These are phyloP conservation scores for Argyrosomus japonicus DNA, from an alignment of 2,113 vertebrate genomes.

Conservation along the genomic window DNA sequence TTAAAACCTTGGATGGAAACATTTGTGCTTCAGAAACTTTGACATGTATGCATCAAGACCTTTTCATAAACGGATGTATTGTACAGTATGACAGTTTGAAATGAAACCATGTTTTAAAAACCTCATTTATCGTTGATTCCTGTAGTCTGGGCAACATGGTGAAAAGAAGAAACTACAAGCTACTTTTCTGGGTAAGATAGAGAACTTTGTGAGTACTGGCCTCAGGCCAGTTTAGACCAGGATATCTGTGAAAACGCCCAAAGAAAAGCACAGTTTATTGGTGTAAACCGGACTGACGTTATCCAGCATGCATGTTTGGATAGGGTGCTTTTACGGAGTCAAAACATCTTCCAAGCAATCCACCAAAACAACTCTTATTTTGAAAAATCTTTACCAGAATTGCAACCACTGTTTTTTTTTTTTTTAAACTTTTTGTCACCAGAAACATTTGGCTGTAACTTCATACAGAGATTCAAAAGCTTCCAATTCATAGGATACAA, in stretches of 20 bases:
- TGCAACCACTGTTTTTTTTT: constrained; percentile 55
- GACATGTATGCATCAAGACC: not conserved
- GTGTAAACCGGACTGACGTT: constrained; percentile 22
- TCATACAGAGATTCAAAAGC: constrained; percentile 78
- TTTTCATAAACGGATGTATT: not conserved
- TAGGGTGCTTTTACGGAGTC: not conserved
- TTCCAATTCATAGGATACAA: constrained; percentile 77
- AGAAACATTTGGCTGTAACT: constrained; percentile 77
- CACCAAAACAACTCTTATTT: constrained; percentile 54
- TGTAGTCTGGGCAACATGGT: not conserved
- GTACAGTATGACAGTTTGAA: not conserved
- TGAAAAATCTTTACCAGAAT: constrained; percentile 67
- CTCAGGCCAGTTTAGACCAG: not conserved
- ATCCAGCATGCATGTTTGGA: constrained; percentile 41
- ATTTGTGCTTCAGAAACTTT: not conserved
- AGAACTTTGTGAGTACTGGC: not conserved
- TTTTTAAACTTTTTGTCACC: constrained; percentile 55
- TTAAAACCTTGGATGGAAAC: constrained; percentile 2
- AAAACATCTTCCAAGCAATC: constrained; percentile 35
- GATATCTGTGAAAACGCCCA: constrained; percentile 9
- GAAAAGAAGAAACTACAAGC: constrained; percentile 1
- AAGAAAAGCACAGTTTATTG: not conserved
- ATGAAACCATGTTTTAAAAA: not conserved
- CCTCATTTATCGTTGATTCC: not conserved
- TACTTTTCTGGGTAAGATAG: not conserved